Base-by-base conservation (phyloP, 2,888 invertebrate species). In the Caenorhabditis sp. region DNA sequence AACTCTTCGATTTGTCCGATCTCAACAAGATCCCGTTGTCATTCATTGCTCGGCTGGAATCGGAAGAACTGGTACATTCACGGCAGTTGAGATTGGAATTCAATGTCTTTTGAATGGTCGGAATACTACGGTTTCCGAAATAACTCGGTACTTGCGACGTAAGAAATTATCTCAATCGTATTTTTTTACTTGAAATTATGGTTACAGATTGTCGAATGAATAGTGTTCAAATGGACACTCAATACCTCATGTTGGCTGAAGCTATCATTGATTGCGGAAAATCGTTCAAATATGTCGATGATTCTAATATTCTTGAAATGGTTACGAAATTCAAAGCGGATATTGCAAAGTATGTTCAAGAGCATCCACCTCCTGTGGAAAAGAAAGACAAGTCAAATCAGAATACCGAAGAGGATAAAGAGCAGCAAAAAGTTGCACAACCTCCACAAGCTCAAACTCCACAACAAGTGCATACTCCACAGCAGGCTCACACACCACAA, bases 31-130 rank as follows among this genome's bases (percentile, higher is more conserved):
- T n/a, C 67, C 77, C 17, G 68, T 76, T 12, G 63, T 74, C 1
- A 74, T 83, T 5, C 83, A 83, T 58, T 83, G 83, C 62, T 77
- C 80, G 10, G 83, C 83, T 3, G 83, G 83, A n/a, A 80, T 83
- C 43, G 83, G 83, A 1, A 54, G 83, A 23, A 78, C 79, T 1
- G 74, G 73, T 23, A 77, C 79, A 7, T 75, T 79, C 59, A 62
- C 65, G 8, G 76, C 74, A 7, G 60, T 70, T 14, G 74, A 74
- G 27, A 21, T 74, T 14, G 65, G 63, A 1, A 23, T 67, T 1
- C 74, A 74, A 26, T 38, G 20, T 14, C 25, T 73, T 21, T 20
- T 73, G 23, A 73, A 73, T 36, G 68, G 68, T 1, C 61, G 59
- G 25, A 14, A 23, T 4, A 23, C 62, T 12, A 43, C 21, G 23